phyloP scores from a whole-genome alignment of 2,113 vertebrate genomes.

The Spermophilus dauricus region DNA sequence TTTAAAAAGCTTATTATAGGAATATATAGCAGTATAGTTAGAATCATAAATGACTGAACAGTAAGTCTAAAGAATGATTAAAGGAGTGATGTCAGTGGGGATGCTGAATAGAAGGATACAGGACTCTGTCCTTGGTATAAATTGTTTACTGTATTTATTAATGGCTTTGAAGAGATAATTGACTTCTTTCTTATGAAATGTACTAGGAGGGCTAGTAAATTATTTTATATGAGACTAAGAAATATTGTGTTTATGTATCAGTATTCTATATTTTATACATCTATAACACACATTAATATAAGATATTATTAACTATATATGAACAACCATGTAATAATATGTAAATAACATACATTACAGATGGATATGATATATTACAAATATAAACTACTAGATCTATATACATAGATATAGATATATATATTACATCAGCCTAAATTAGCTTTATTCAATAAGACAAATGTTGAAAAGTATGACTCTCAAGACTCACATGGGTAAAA shows the following conservation, averaged over 20 bases:
- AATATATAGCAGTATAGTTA: not conserved
- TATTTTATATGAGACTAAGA: constrained; percentile 31
- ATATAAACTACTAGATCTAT: not conserved
- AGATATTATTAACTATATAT: not conserved
- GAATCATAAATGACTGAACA: not conserved
- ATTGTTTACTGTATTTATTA: not conserved
- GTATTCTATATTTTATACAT: not conserved
- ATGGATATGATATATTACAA: not conserved
- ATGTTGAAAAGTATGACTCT: not conserved
- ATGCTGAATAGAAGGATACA: not conserved
- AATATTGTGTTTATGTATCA: not conserved
- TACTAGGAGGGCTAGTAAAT: not conserved
- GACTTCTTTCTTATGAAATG: constrained; percentile 45
- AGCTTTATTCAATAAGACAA: not conserved
- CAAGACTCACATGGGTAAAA: not conserved
- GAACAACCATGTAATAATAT: too few relatives aligned
- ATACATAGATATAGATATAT: not conserved
- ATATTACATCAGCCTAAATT: not conserved
- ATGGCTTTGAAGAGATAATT: constrained; percentile 50
- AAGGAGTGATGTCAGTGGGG: not conserved
- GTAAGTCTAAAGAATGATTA: not conserved
- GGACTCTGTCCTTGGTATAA: not conserved
- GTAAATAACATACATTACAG: not conserved
- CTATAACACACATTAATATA: too few relatives aligned
- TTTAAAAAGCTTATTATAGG: not conserved